phyloP scores from a whole-genome alignment of 2,888 invertebrate genomes.

The Empis livida region DNA sequence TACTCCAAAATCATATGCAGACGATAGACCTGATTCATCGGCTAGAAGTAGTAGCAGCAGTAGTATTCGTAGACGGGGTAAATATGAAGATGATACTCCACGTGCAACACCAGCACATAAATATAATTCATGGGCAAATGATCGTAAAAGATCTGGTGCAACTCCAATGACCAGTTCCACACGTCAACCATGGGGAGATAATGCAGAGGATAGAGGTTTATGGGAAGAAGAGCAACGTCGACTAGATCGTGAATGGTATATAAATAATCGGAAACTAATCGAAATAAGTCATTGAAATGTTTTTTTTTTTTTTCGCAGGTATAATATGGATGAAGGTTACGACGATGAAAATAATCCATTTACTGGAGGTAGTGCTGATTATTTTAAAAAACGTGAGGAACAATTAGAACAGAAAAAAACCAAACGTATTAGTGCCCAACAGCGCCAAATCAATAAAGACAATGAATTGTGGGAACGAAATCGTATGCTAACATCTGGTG shows the following conservation, averaged over 20 bases:
- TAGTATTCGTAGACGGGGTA: conserved; percentile 22
- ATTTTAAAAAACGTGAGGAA: conserved; percentile 85
- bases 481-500: conserved; percentile 90
- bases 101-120: conserved; percentile 74
- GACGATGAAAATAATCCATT: conserved; percentile 91
- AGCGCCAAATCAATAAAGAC: conserved; percentile 94
- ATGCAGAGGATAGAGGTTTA: conserved; percentile 59
- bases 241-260: conserved; percentile 90
- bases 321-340: conserved; percentile 87
- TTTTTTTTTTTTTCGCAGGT: too few species aligned
- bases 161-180: conserved; percentile 41
- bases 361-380: conserved; percentile 76
- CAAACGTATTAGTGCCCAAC: conserved; percentile 87
- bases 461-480: conserved; percentile 99
- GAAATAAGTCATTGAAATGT: too few species aligned
- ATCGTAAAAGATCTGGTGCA: conserved; percentile 50
- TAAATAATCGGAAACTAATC: too few species aligned
- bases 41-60: conserved; percentile 21
- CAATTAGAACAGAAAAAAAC: conserved; percentile 82
- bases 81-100: conserved; percentile 54
- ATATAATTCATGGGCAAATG: conserved; percentile 65
- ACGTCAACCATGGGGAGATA: conserved; percentile 42
- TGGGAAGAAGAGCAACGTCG: conserved; percentile 88
- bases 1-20: conserved; percentile 52
- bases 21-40: conserved; percentile 35